Conservation (phyloP, 1,140 invertebrate species). For the Trachymyrmex septentrionalis region DNA sequence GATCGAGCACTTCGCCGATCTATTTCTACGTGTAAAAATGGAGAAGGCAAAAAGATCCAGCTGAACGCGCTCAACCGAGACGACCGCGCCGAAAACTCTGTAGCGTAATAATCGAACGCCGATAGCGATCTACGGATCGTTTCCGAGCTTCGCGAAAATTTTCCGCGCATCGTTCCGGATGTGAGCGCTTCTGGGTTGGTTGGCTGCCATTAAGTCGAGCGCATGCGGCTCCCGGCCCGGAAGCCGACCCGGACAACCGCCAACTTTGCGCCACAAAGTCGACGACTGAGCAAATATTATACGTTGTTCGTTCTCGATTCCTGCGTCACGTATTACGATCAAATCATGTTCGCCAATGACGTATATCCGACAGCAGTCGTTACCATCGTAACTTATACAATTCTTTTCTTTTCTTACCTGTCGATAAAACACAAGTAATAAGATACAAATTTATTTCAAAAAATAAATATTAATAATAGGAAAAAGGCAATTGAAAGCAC, state of each 20-base stretch:
- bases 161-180: slow-evolving; percentile 13
- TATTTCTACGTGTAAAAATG: slow-evolving; percentile 18
- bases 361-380: background rate
- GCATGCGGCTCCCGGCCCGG: background rate
- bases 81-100: slow-evolving; percentile 24
- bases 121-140: slow-evolving; percentile 45
- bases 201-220: slow-evolving; percentile 33
- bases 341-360: background rate
- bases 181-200: slow-evolving; percentile 26
- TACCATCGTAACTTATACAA: background rate
- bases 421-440: slow-evolving; percentile 1
- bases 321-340: background rate
- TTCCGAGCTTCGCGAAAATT: slow-evolving; percentile 32
- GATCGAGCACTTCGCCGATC: slow-evolving; percentile 34
- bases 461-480: no score
- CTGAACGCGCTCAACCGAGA: background rate
- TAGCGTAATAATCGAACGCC: slow-evolving; percentile 46
- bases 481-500: no score
- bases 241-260: background rate
- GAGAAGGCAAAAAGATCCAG: background rate
- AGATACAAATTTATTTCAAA: background rate
- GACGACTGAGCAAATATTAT: slow-evolving; percentile 29
- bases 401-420: background rate
- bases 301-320: slow-evolving; percentile 6
- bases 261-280: slow-evolving; percentile 33